These are phyloP conservation scores for Scelioninae gen. 1 DNA, from an alignment of 2,888 invertebrate species.

Conservation along the genomic window DNA sequence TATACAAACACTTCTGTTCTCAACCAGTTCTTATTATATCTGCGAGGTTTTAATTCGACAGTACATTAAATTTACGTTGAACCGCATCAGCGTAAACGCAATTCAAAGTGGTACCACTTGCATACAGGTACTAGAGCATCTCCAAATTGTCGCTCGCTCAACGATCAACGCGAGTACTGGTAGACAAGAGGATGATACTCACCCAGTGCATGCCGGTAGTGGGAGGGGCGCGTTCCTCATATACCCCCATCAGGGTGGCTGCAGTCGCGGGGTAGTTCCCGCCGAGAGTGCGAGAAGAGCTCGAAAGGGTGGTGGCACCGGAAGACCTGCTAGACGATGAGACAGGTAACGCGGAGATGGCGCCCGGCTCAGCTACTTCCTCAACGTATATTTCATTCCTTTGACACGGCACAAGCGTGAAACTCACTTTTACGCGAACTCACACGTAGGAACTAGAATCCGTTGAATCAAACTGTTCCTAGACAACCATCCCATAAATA, in stretches of 20 bases:
- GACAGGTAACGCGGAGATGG: conserved; percentile 85
- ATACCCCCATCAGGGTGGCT: conserved; percentile 93
- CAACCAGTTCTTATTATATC: conserved; percentile 17
- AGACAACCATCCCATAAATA: neutral
- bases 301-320: conserved; percentile 83
- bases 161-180: conserved; percentile 52
- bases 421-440: conserved; percentile 70
- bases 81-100: conserved; percentile 20
- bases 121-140: conserved; percentile 54
- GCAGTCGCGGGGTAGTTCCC: conserved; percentile 83
- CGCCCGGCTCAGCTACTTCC: conserved; percentile 77
- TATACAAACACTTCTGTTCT: neutral
- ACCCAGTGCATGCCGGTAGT: conserved; percentile 97
- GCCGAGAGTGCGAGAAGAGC: conserved; percentile 82
- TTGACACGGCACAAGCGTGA: conserved; percentile 53
- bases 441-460: conserved; percentile 64
- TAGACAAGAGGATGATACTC: conserved; percentile 83
- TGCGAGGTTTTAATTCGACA: conserved; percentile 19
- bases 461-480: conserved; percentile 36
- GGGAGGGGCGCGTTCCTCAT: conserved; percentile 91
- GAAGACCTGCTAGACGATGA: conserved; percentile 85
- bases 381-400: conserved; percentile 48
- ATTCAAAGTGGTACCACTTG: conserved; percentile 45
- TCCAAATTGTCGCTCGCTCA: conserved; percentile 51
- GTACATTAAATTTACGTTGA: conserved; percentile 42